Evolutionary conservation across 1,140 invertebrate genomes (phyloP), one percentile per base, ranked within the genome.

Genomic region (Drosophila eugracilis): DNA sequence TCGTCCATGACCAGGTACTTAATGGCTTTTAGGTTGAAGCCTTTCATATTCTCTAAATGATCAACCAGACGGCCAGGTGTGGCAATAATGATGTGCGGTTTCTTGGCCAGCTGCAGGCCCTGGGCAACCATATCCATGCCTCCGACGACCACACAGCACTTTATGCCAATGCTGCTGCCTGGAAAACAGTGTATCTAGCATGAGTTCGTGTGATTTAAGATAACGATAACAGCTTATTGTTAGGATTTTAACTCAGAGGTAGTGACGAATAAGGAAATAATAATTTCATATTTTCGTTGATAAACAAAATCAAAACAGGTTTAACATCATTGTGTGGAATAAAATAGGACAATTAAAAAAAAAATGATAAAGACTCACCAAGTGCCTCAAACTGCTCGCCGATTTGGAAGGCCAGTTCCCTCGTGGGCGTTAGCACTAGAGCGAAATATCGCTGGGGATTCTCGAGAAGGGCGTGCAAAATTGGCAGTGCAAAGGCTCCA

Each of bases 51-150:
- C 92, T 98, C 96, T 34, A 98, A 92, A 92, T 98, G 97, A 92
- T 98, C 97, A 3, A 98, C 94, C 21, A 98, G 92, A 81, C 97
- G 92, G 36, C 97, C 97, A 3, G 97, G 97, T 0, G 97, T 99
- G 3, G 97, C 97, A 63, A 99, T 97, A 44, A 99, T 94, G 63
- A 99, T 95, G 84, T 99, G 98, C 9, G 98, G 98, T 84, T 99
- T 98, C 89, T 98, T 99, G 0, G 97, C 97, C 15, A 99, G 91
- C 73, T 96, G 93, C 41, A 99, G 91, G 0, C 97, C 95, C 91
- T 99, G 99, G 0, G 96, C 95, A 80, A 97, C 96, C 97, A 99
- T 99, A 90, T 99, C 98, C 94, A 99, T 98, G 3, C 99, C 99
- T 55, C 99, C 99, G 36, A 99, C 98, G 88, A 99, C 96, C 1